Evolutionary conservation across 2,113 vertebrate genomes (phyloP), one percentile per base, ranked within the genome.

Genomic region (Hyla sarda): DNA sequence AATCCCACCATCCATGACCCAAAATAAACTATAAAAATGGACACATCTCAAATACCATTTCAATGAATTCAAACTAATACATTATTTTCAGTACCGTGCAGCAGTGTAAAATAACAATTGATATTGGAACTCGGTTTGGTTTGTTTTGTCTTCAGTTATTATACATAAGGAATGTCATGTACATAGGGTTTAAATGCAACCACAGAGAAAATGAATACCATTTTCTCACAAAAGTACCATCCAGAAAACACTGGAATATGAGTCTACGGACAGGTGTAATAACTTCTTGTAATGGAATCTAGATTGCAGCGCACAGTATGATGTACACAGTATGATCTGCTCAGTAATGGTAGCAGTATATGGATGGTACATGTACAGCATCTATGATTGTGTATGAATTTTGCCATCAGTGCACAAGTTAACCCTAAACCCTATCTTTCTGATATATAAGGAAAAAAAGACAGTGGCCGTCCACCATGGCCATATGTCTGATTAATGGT

Each of bases 51-150:
- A 69, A 19, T 52, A 23, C 7, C 0, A 45, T 47, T 62, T 65
- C 79, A 47, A 25, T 41, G 14, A 41, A 69, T 52, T 32, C 62
- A 69, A 13, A 30, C 10, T 23, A 69, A 48, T 25, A 19, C 37
- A 82, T 65, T 47, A 65, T 67, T 67, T n/a, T 56, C 34, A 67
- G 56, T 19, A 37, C 34, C 17, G 5, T 16, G 32, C 7, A 80
- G 58, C 32, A 41, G 23, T 80, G 52, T 34, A 80, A 45, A 67
- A 23, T 41, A 48, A 47, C 54, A 67, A 67, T 47, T 82, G 56
- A 48, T 19, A 67, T 48, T 32, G 56, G 52, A 16, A 67, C 30
- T 69, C 19, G 19, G 69, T 72, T 72, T 72, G 65, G 34, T 69
- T 69, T 34, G 7, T n/a, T n/a, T 9, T n/a, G 23, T n/a, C 23